Conservation (phyloP, 2,797 vertebrate genomes). For the Neopelma chrysocephalum region DNA sequence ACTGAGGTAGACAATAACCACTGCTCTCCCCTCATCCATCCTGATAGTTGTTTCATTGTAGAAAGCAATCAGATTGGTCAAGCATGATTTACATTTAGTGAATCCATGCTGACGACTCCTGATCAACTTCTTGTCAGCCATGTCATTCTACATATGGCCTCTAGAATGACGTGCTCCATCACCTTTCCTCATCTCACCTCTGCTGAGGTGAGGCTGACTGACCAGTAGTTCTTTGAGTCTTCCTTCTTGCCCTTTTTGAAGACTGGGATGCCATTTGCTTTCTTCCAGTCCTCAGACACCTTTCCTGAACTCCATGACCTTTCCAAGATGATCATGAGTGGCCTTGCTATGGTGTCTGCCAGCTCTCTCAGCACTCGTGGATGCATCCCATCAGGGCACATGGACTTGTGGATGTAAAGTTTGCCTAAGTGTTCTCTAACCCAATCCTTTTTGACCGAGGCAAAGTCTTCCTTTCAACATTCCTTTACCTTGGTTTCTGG, state of each 20-base stretch:
- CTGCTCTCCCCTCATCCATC: background rate
- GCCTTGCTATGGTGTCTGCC: background rate
- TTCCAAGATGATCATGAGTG: background rate
- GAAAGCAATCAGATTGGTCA: background rate
- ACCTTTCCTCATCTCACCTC: no score
- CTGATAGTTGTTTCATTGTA: background rate
- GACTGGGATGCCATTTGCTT: background rate
- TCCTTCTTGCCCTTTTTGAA: background rate
- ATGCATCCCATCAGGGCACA: background rate
- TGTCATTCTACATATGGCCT: background rate
- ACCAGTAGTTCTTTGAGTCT: background rate
- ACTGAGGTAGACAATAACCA: no score
- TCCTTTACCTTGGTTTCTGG: background rate
- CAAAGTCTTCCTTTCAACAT: background rate
- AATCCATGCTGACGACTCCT: background rate
- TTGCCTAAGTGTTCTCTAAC: background rate
- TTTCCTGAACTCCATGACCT: background rate
- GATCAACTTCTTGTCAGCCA: background rate
- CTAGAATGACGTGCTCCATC: background rate
- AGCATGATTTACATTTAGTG: background rate
- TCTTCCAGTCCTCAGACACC: background rate
- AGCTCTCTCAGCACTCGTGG: rapidly evolving
- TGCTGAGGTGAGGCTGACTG: background rate
- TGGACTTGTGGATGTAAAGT: background rate
- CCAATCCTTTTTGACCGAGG: background rate